Percentiles rank a stretch among this genome's conserved stretches.
These are phyloP conservation scores for Aphelinus atriplicis DNA, from an alignment of 1,140 invertebrate species.

Conservation along the genomic window DNA sequence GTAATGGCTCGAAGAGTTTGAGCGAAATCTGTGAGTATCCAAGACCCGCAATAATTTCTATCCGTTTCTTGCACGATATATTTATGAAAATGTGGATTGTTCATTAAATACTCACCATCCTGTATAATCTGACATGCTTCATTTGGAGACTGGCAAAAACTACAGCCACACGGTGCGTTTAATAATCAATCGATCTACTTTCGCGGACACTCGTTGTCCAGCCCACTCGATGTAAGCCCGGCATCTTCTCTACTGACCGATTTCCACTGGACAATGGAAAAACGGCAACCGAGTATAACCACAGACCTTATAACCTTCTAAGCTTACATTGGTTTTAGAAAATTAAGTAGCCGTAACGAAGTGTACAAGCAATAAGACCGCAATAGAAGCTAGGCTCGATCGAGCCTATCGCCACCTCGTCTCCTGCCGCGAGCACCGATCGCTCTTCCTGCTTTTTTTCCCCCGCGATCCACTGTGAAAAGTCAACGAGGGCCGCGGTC, in stretches of 20 bases:
- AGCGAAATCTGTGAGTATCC: too few relatives aligned
- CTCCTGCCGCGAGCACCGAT: background rate
- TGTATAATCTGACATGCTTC: too few relatives aligned
- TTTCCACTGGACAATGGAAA: conserved; percentile 23
- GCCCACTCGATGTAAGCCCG: too few relatives aligned
- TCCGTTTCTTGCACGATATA: too few relatives aligned
- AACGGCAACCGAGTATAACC: conserved; percentile 7
- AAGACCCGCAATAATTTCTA: too few relatives aligned
- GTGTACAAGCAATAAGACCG: background rate
- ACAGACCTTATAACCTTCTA: background rate
- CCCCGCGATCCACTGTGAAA: background rate
- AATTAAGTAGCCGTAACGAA: conserved; percentile 9
- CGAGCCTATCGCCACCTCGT: conserved; percentile 8
- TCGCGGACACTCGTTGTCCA: too few relatives aligned
- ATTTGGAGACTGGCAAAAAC: too few relatives aligned
- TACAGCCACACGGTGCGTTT: too few relatives aligned
- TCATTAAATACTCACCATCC: too few relatives aligned
- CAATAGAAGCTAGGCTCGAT: conserved; percentile 9
- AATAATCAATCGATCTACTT: too few relatives aligned
- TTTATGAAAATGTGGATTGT: too few relatives aligned
- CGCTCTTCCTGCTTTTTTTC: background rate
- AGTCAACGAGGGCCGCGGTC: conserved; percentile 33
- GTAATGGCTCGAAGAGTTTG: too few relatives aligned
- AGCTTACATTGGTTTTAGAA: conserved; percentile 13
- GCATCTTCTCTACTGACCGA: conserved; percentile 25